A percentile compares a stretch with the other conserved stretches of the same genome.
These are phyloP conservation scores for Carollia perspicillata DNA, from an alignment of 2,113 vertebrate genomes.

Conservation along the genomic window DNA sequence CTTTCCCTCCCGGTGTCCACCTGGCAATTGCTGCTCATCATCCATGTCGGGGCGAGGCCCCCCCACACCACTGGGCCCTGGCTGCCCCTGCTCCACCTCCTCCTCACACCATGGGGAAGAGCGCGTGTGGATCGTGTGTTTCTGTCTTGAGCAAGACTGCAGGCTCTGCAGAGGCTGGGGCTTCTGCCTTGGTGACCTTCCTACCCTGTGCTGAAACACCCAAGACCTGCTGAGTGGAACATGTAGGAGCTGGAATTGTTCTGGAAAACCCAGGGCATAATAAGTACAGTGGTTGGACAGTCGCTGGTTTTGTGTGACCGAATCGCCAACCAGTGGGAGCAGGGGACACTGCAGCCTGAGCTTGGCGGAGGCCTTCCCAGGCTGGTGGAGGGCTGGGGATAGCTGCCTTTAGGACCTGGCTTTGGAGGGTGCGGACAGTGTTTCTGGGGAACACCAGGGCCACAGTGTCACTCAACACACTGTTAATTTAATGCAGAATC, in stretches of 20 bases:
- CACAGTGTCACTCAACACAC: background rate
- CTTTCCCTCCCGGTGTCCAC: fast-evolving
- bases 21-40: background rate
- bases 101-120: no score
- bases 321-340: background rate
- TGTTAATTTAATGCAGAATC: background rate
- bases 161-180: background rate
- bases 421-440: no score
- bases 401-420: background rate
- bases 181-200: background rate
- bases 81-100: fast-evolving
- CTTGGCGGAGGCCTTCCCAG: background rate
- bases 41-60: no score
- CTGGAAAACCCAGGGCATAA: background rate
- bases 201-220: background rate
- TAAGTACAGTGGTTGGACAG: fast-evolving
- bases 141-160: fast-evolving
- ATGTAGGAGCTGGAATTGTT: background rate
- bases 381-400: fast-evolving
- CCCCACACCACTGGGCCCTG: background rate
- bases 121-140: fast-evolving
- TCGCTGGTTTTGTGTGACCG: no score
- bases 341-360: background rate
- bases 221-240: background rate
- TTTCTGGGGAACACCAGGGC: background rate